Evolutionary conservation across 23 tunicate genomes (phyloP), one percentile per base, ranked within the genome.

Genomic region (Clavelina lepadiformis): DNA sequence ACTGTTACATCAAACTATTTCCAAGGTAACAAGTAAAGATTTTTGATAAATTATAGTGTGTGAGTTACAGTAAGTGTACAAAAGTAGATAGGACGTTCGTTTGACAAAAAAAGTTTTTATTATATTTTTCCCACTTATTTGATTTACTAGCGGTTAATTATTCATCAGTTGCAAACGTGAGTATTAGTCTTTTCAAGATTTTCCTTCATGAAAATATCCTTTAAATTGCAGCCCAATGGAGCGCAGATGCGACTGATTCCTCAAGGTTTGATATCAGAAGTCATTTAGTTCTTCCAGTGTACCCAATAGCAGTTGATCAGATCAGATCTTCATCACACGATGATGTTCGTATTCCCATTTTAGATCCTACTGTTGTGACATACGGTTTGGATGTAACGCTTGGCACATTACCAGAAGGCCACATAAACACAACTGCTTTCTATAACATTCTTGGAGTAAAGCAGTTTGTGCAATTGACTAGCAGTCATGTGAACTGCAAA

Each of bases 1-100:
- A 66, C 72, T 8, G 30, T 66, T 46, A 66, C 72, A 18, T 22
- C 57, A 19, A 15, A 23, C 8, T 11, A 20, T 3, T 20, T 66
- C 28, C 72, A 66, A 66, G 72, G 72, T 66, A 34, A 63, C 13
- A 8, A 8, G 49, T n/a, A n/a, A n/a, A n/a, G n/a, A n/a, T n/a
- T n/a, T n/a, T n/a, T n/a, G n/a, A n/a, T n/a, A n/a, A n/a, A n/a
- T n/a, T n/a, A n/a, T n/a, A n/a, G n/a, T n/a, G n/a, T n/a, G n/a
- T n/a, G n/a, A n/a, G n/a, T n/a, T n/a, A n/a, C n/a, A n/a, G n/a
- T n/a, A n/a, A n/a, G n/a, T n/a, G n/a, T n/a, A n/a, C n/a, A n/a
- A n/a, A n/a, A n/a, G n/a, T n/a, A n/a, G n/a, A n/a, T n/a, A n/a
- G n/a, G n/a, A n/a, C n/a, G n/a, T n/a, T n/a, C n/a, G n/a, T n/a